phyloP scores from a whole-genome alignment of 1,140 invertebrate species.

The Drepana arcuata region DNA sequence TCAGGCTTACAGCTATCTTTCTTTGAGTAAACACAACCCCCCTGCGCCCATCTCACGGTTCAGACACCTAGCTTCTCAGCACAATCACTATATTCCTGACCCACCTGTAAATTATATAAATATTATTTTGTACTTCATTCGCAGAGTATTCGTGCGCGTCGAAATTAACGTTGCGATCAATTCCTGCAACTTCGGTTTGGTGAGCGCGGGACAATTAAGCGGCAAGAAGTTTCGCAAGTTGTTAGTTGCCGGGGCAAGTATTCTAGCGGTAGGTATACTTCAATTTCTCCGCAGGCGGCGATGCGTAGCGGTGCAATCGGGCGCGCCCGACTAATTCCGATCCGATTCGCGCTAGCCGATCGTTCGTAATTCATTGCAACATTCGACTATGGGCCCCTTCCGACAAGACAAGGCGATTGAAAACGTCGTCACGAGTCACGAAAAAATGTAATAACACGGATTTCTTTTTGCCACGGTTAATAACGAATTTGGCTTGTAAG shows the following conservation, averaged over 20 bases:
- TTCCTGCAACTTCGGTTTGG: slow-evolving; percentile 25
- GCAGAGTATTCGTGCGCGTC: slow-evolving; percentile 28
- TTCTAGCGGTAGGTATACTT: slow-evolving; percentile 47
- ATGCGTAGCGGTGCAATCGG: slow-evolving; percentile 62
- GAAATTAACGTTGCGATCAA: slow-evolving; percentile 28
- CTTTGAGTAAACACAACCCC: slow-evolving; percentile 35
- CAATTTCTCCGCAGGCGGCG: slow-evolving; percentile 57
- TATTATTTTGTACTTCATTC: no score
- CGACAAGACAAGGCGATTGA: slow-evolving; percentile 31
- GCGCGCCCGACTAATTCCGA: slow-evolving; percentile 58
- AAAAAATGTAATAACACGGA: slow-evolving; percentile 19
- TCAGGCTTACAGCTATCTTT: slow-evolving; percentile 45
- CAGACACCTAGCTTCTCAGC: no score
- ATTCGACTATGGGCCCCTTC: slow-evolving; percentile 37
- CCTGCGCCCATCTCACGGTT: no score
- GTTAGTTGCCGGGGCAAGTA: slow-evolving; percentile 24
- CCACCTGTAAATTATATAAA: no score
- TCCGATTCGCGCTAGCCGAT: slow-evolving; percentile 49
- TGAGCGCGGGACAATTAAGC: slow-evolving; percentile 34
- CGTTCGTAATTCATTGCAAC: slow-evolving; percentile 41
- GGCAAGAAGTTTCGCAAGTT: slow-evolving; percentile 53
- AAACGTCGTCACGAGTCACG: slow-evolving; percentile 27
- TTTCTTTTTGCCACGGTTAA: no score
- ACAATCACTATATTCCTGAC: no score
- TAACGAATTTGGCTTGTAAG: slow-evolving; percentile 6